phyloP scores from a whole-genome alignment of 2,113 vertebrate genomes.

The Pelodiscus sinensis region DNA sequence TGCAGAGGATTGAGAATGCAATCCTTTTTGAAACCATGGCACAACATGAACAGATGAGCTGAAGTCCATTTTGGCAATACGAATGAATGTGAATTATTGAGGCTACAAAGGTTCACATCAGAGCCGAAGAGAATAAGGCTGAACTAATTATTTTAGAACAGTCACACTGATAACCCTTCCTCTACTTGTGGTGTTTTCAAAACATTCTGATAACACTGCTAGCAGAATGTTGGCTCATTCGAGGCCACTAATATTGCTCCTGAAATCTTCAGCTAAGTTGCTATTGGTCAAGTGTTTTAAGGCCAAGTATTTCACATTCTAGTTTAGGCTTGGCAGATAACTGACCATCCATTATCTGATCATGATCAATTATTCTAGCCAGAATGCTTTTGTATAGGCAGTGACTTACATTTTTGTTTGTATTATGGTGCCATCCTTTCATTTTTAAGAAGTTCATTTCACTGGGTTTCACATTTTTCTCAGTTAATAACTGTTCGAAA shows the following conservation, averaged over 20 bases:
- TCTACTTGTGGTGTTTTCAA: neutral
- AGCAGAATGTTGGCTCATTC: neutral
- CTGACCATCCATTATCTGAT: neutral
- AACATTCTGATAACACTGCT: neutral
- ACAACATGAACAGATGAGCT: neutral
- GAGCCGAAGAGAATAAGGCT: neutral
- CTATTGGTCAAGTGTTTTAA: neutral
- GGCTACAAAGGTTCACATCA: neutral
- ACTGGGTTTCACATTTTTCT: neutral
- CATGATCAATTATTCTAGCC: neutral
- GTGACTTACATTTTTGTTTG: neutral
- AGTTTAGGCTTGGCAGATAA: neutral
- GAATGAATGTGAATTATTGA: neutral
- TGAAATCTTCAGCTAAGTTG: neutral
- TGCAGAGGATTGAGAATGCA: neutral
- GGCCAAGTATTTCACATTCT: neutral
- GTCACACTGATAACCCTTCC: neutral
- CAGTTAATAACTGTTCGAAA: neutral
- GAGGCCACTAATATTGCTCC: neutral
- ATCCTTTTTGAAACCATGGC: neutral
- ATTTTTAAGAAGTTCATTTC: neutral
- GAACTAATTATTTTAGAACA: neutral
- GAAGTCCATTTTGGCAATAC: neutral
- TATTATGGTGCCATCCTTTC: neutral
- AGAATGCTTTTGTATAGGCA: neutral